Conservation (phyloP, 2,888 invertebrate species). For the Folsomia manolachei region DNA sequence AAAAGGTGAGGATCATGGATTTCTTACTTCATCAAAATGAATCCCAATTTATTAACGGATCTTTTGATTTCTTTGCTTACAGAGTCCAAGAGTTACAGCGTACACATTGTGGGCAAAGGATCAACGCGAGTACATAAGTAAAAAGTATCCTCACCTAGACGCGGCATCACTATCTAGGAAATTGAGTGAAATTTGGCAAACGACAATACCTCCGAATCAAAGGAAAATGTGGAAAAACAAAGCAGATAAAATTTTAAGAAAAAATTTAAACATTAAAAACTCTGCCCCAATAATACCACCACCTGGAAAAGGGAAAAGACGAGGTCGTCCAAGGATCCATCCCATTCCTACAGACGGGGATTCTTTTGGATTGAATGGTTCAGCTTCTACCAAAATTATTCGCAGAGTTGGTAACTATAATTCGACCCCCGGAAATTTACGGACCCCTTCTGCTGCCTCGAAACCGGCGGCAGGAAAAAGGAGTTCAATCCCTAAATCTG, state of each 20-base stretch:
- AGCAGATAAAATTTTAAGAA: slow-evolving; percentile 51
- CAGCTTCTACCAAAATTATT: not conserved
- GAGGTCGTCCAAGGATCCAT: slow-evolving; percentile 17
- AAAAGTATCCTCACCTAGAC: slow-evolving; percentile 60
- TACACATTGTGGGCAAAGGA: slow-evolving; percentile 90
- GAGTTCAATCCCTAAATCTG: too few species aligned
- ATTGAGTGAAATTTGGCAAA: slow-evolving; percentile 84
- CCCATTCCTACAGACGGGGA: not conserved
- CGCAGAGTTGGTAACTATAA: not conserved
- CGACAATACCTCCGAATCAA: slow-evolving; percentile 62
- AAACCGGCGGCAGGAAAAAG: not conserved
- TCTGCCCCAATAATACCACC: slow-evolving; percentile 30
- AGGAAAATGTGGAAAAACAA: slow-evolving; percentile 55
- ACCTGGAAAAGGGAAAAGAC: slow-evolving; percentile 9
- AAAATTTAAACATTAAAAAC: slow-evolving; percentile 43
- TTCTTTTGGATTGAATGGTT: not conserved
- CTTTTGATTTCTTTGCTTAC: slow-evolving; percentile 26
- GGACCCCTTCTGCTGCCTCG: not conserved
- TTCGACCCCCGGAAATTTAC: not conserved
- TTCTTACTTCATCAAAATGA: too few species aligned
- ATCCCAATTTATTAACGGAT: too few species aligned
- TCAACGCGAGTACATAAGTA: slow-evolving; percentile 68
- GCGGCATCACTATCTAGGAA: slow-evolving; percentile 79
- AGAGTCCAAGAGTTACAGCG: slow-evolving; percentile 76
- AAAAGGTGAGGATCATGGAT: too few species aligned